phyloP scores from a whole-genome alignment of 2,888 invertebrate species.

The Podabrus alpinus region DNA sequence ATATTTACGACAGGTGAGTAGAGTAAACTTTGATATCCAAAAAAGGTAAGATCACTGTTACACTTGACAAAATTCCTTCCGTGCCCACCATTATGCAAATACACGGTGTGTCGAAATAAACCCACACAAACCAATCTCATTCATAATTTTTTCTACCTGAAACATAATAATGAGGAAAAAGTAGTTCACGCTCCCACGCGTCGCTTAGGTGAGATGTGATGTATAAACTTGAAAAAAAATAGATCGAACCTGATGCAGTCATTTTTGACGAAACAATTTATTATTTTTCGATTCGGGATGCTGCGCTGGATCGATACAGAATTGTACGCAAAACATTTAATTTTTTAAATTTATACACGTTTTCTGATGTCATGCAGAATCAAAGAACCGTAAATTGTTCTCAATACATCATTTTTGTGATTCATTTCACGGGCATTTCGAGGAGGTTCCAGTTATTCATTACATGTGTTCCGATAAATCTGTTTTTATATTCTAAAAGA shows the following conservation, averaged over 20 bases:
- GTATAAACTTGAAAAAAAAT: background rate
- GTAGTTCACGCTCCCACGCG: background rate
- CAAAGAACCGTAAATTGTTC: background rate
- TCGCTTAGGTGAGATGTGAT: too few species aligned
- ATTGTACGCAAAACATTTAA: too few species aligned
- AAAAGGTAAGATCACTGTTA: slow-evolving; percentile 5
- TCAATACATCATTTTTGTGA: background rate
- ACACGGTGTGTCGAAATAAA: background rate
- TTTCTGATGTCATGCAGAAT: background rate
- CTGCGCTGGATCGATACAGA: too few species aligned
- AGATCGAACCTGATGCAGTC: background rate
- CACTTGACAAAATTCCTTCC: slow-evolving; percentile 13
- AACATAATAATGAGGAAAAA: background rate
- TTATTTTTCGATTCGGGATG: too few species aligned
- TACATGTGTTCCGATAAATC: background rate
- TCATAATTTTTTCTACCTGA: background rate
- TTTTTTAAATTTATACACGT: too few species aligned
- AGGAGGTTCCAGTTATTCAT: background rate
- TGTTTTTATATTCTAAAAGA: background rate
- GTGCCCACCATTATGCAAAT: slow-evolving; percentile 32
- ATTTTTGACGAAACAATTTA: background rate
- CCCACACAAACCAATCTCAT: slow-evolving; percentile 1
- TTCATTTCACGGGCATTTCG: background rate
- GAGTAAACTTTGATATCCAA: background rate
- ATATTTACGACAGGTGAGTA: slow-evolving; percentile 3